Evolutionary conservation across 2,888 invertebrate species (phyloP).

Genomic region (Thalpophila matura): DNA sequence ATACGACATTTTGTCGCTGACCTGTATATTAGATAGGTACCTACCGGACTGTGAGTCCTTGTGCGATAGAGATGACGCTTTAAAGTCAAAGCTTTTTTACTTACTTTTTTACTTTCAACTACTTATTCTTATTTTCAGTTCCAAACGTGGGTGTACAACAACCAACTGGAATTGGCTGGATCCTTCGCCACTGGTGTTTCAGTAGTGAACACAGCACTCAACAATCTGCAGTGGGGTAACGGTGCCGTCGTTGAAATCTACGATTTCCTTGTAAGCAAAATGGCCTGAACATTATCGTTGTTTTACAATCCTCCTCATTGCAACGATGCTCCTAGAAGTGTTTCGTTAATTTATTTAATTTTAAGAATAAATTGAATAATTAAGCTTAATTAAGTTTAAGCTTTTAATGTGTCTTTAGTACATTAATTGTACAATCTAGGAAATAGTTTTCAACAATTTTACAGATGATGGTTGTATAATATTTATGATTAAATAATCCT

Average conservation of each 20-base stretch:
- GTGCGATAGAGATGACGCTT: too few species aligned
- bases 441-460: slow-evolving; percentile 25
- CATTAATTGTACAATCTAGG: slow-evolving; percentile 15
- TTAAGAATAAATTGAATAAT: slow-evolving; percentile 46
- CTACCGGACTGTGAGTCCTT: too few species aligned
- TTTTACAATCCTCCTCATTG: slow-evolving; percentile 73
- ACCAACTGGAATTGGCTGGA: slow-evolving; percentile 71
- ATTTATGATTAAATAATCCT: slow-evolving; percentile 41
- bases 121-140: slow-evolving; percentile 73
- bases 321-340: slow-evolving; percentile 70
- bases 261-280: slow-evolving; percentile 61
- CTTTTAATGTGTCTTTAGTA: slow-evolving; percentile 10
- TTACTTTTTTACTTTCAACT: too few species aligned
- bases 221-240: slow-evolving; percentile 82
- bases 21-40: too few species aligned
- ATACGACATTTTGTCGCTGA: too few species aligned
- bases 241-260: slow-evolving; percentile 70
- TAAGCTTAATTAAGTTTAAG: slow-evolving; percentile 31
- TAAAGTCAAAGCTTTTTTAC: too few species aligned
- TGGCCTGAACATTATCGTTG: slow-evolving; percentile 67
- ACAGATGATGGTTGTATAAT: not conserved
- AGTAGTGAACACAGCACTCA: slow-evolving; percentile 71
- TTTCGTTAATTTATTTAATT: slow-evolving; percentile 67
- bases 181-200: slow-evolving; percentile 70
- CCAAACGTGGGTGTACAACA: slow-evolving; percentile 79